These are phyloP conservation scores for Sphaerodactylus townsendi DNA, from an alignment of 2,113 vertebrate genomes.

Conservation along the genomic window DNA sequence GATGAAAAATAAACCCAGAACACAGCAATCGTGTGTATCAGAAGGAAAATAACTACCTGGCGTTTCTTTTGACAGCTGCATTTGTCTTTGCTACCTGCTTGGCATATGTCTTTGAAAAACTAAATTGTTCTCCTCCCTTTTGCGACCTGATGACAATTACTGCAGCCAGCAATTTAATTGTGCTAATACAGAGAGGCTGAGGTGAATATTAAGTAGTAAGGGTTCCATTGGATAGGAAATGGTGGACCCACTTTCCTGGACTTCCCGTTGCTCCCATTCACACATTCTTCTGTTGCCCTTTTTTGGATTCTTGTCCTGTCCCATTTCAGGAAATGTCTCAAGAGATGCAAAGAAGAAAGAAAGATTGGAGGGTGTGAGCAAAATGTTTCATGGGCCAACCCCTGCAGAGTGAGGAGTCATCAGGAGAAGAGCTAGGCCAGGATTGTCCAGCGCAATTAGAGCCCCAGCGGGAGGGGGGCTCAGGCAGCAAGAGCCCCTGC, in stretches of 20 bases:
- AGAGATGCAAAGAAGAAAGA: no score
- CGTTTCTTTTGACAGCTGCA: neutral
- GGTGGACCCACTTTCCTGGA: neutral
- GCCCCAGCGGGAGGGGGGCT: no score
- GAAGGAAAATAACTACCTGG: conserved; percentile 7
- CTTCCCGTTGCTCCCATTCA: neutral
- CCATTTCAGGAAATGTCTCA: no score
- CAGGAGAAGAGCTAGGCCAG: no score
- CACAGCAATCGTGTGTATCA: fast-evolving
- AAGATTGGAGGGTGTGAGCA: no score
- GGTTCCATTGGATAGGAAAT: neutral
- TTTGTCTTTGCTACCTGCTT: conserved; percentile 1
- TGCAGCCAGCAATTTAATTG: neutral
- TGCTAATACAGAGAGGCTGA: neutral
- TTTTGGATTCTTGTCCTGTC: neutral
- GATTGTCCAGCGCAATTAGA: no score
- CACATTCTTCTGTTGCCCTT: neutral
- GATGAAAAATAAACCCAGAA: neutral
- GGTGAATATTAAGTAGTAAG: neutral
- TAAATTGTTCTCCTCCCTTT: neutral
- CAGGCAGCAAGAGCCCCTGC: no score
- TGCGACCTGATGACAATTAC: neutral
- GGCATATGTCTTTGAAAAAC: neutral
- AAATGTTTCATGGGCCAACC: no score
- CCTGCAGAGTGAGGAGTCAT: no score